These are phyloP conservation scores for Volucella inanis DNA, from an alignment of 2,888 invertebrate genomes.

Conservation along the genomic window DNA sequence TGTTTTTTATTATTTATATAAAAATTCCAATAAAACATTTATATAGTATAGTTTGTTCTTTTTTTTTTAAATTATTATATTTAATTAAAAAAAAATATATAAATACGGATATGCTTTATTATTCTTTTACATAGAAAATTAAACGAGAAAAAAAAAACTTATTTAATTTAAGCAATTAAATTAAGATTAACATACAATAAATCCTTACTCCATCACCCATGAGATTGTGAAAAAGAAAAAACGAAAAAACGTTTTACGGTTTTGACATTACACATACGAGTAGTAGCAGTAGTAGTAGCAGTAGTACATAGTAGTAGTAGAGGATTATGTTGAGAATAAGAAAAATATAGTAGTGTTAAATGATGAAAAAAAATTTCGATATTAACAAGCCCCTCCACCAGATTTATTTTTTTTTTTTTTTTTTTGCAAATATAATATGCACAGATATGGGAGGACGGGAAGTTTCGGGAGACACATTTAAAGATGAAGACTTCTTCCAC, in stretches of 20 bases:
- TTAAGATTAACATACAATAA: constrained; percentile 49
- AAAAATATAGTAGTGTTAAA: constrained; percentile 15
- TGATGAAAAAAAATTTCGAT: constrained; percentile 52
- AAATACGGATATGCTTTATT: constrained; percentile 31
- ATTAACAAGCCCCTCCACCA: constrained; percentile 58
- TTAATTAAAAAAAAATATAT: constrained; percentile 10
- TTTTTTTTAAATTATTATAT: constrained; percentile 44
- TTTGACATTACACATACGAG: constrained; percentile 40
- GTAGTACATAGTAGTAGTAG: constrained; percentile 43
- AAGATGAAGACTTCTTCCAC: constrained; percentile 71
- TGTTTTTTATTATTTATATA: constrained; percentile 60
- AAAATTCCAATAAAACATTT: constrained; percentile 71
- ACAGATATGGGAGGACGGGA: constrained; percentile 63
- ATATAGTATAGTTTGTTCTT: constrained; percentile 28
- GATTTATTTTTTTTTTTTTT: constrained; percentile 11
- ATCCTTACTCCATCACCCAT: constrained; percentile 71
- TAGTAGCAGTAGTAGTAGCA: constrained; percentile 31
- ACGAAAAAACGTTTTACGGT: constrained; percentile 35
- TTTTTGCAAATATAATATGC: constrained; percentile 44
- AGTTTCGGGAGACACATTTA: constrained; percentile 64
- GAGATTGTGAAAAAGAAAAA: neutral
- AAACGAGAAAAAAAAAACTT: constrained; percentile 39
- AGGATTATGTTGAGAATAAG: neutral
- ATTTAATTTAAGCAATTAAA: constrained; percentile 60
- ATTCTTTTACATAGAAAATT: constrained; percentile 51